phyloP scores from a whole-genome alignment of 1,140 invertebrate genomes.

The Achatina immaculata region DNA sequence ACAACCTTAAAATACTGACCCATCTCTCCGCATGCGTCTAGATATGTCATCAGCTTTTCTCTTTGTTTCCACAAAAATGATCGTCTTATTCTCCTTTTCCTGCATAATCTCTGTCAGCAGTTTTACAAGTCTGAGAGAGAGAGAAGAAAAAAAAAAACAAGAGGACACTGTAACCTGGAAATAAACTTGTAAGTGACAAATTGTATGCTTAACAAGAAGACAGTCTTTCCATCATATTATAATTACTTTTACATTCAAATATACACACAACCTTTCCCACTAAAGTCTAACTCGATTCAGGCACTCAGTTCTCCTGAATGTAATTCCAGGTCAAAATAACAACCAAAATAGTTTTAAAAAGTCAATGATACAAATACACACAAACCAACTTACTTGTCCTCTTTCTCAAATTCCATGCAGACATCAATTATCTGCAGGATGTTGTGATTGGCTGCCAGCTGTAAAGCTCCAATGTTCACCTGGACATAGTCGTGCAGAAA shows the following conservation, averaged over 20 bases:
- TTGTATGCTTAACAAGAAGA: too few relatives aligned
- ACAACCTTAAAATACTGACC: constrained; percentile 72
- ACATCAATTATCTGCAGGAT: constrained; percentile 96
- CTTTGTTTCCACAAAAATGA: constrained; percentile 99
- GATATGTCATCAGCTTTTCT: constrained; percentile 96
- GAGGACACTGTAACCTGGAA: too few relatives aligned
- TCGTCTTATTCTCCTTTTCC: constrained; percentile 94
- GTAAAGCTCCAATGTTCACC: constrained; percentile 93
- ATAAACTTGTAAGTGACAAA: too few relatives aligned
- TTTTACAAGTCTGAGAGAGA: constrained; percentile 81
- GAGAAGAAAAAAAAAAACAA: too few relatives aligned
- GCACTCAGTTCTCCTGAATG: too few relatives aligned
- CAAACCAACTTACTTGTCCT: constrained; percentile 65
- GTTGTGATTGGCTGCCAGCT: constrained; percentile 96
- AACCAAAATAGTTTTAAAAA: too few relatives aligned
- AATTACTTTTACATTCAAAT: too few relatives aligned
- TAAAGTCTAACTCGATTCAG: too few relatives aligned
- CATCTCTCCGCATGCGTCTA: constrained; percentile 89
- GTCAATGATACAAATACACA: too few relatives aligned
- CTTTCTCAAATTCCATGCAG: constrained; percentile 78
- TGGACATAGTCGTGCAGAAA: constrained; percentile 93
- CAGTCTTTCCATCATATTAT: too few relatives aligned
- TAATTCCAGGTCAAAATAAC: too few relatives aligned
- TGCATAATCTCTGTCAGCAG: constrained; percentile 89
- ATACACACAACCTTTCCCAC: too few relatives aligned